Conservation (phyloP, 2,888 invertebrate genomes). For the Andrena hattorfiana region DNA sequence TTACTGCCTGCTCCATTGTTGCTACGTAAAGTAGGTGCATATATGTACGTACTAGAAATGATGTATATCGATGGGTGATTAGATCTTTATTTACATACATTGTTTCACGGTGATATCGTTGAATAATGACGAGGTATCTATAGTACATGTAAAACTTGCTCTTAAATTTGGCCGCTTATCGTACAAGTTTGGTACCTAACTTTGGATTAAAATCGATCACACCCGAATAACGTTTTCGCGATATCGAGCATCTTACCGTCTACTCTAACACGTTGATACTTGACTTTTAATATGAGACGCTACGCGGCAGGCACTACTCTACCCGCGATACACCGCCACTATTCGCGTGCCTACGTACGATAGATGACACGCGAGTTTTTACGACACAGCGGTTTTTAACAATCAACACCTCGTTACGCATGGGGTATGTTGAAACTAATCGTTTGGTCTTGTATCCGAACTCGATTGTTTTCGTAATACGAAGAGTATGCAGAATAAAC, state of each 20-base stretch:
- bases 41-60: neutral
- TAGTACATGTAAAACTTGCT: constrained; percentile 80
- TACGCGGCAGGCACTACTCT: constrained; percentile 17
- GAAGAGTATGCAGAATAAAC: neutral
- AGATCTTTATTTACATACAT: constrained; percentile 83
- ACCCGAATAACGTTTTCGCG: constrained; percentile 37
- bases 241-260: constrained; percentile 29
- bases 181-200: constrained; percentile 77
- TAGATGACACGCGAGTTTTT: too few relatives aligned
- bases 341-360: constrained; percentile 8
- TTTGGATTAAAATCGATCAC: constrained; percentile 67
- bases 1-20: too few relatives aligned
- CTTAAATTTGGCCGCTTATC: constrained; percentile 80
- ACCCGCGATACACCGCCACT: constrained; percentile 26
- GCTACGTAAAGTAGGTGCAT: too few relatives aligned
- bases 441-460: constrained; percentile 22
- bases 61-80: constrained; percentile 36
- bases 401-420: too few relatives aligned
- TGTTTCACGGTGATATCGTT: constrained; percentile 78
- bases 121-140: constrained; percentile 80
- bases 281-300: constrained; percentile 57
- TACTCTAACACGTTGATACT: constrained; percentile 62
- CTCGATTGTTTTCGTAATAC: constrained; percentile 9
- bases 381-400: too few relatives aligned
- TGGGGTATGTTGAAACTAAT: too few relatives aligned